phyloP scores from a whole-genome alignment of 2,113 vertebrate species.

The Lucifuga dentata region DNA sequence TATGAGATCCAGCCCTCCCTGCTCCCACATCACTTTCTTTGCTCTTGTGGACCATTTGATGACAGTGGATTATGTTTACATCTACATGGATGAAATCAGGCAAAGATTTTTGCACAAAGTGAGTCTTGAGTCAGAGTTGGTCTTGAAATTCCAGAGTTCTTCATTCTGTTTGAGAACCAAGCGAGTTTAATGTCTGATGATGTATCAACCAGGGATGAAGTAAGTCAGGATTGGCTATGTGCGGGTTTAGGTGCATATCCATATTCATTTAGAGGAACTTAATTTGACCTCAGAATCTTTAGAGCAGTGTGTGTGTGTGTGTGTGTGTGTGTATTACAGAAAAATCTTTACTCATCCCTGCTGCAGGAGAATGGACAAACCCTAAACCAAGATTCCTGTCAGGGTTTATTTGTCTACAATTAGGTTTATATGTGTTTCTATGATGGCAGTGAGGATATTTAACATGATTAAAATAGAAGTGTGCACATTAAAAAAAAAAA shows the following conservation, averaged over 20 bases:
- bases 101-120: neutral
- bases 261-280: neutral
- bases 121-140: too few species aligned
- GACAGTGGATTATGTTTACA: neutral
- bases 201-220: neutral
- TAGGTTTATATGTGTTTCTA: too few species aligned
- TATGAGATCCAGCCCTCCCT: neutral
- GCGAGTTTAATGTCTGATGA: neutral
- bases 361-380: too few species aligned
- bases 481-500: too few species aligned
- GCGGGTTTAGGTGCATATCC: slow-evolving; percentile 39
- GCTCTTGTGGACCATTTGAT: neutral
- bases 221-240: slow-evolving; percentile 3
- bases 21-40: neutral
- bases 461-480: too few species aligned
- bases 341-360: neutral
- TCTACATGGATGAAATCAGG: neutral
- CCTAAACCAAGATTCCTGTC: too few species aligned
- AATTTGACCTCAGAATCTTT: neutral
- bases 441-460: too few species aligned
- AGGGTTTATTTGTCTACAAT: too few species aligned
- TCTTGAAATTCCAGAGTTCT: neutral
- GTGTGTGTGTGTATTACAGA: too few species aligned
- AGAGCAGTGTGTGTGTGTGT: neutral
- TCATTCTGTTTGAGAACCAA: neutral